These are phyloP conservation scores for Stichodactyla mertensii DNA, from an alignment of 64 coral and sea anemone species.

Conservation along the genomic window DNA sequence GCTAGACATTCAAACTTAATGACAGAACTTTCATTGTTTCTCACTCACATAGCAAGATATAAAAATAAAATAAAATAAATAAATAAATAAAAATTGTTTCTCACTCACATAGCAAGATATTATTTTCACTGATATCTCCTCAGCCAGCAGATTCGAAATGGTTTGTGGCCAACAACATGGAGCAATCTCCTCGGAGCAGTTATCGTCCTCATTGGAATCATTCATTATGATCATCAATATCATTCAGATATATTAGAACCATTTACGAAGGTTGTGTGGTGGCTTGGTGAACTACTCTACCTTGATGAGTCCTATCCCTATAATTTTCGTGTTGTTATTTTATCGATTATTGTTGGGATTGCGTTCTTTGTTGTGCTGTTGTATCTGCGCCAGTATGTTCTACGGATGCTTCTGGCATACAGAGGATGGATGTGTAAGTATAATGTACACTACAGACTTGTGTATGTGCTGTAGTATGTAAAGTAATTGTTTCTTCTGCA, in stretches of 20 bases:
- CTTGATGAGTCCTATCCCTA: slow-evolving; percentile 77
- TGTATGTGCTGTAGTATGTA: too few relatives aligned
- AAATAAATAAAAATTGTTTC: too few relatives aligned
- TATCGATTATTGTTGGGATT: slow-evolving; percentile 55
- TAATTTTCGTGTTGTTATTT: slow-evolving; percentile 51
- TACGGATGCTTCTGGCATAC: slow-evolving; percentile 79
- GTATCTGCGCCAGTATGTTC: slow-evolving; percentile 74
- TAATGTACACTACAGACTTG: too few relatives aligned
- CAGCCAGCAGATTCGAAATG: slow-evolving; percentile 91
- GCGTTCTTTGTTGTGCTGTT: slow-evolving; percentile 73
- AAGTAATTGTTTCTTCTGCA: too few relatives aligned
- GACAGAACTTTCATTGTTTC: background rate
- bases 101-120: too few relatives aligned
- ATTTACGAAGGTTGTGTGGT: slow-evolving; percentile 50
- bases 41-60: too few relatives aligned
- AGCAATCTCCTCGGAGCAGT: slow-evolving; percentile 60
- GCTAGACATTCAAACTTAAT: too few relatives aligned
- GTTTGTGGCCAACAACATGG: slow-evolving; percentile 91
- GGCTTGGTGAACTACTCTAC: slow-evolving; percentile 51
- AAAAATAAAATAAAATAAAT: too few relatives aligned
- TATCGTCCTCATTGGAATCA: slow-evolving; percentile 54
- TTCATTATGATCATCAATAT: slow-evolving; percentile 66
- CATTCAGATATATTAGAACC: slow-evolving; percentile 40
- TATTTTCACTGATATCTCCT: background rate
- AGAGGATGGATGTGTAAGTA: slow-evolving; percentile 98